Evolutionary conservation across 53 echinoderm and acorn worm genomes (phyloP).

Genomic region (Glandiceps talaboti): DNA sequence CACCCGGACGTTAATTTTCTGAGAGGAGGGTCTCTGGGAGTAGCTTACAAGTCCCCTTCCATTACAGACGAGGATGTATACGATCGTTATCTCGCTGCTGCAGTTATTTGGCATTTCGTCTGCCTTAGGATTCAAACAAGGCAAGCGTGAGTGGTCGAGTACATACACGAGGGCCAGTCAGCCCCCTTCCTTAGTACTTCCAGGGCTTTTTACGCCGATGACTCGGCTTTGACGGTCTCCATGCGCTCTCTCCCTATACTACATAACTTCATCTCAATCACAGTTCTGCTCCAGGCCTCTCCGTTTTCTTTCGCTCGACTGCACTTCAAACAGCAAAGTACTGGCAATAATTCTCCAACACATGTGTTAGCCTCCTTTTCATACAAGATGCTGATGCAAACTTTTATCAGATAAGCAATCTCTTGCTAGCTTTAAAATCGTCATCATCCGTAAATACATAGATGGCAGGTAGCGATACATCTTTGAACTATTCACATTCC

Average conservation of each 20-base stretch:
- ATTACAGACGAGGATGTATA: background rate
- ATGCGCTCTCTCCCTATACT: background rate
- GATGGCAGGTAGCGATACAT: no score
- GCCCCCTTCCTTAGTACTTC: background rate
- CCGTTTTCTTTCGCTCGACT: background rate
- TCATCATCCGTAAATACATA: background rate
- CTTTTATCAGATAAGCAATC: background rate
- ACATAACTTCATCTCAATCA: background rate
- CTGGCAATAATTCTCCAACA: background rate
- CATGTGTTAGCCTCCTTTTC: background rate
- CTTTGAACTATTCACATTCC: no score
- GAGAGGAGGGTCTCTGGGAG: background rate
- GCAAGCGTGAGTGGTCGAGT: background rate
- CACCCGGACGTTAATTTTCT: background rate
- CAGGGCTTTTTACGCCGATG: background rate
- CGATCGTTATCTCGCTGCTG: background rate
- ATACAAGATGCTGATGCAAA: background rate
- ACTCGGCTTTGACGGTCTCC: background rate
- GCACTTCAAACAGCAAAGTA: background rate
- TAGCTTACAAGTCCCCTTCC: background rate
- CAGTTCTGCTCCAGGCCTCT: background rate
- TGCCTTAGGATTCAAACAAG: background rate
- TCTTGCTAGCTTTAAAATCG: background rate
- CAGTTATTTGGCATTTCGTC: background rate
- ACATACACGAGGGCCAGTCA: background rate